phyloP scores from a whole-genome alignment of 2,797 vertebrate species.

The Sebastes minor region DNA sequence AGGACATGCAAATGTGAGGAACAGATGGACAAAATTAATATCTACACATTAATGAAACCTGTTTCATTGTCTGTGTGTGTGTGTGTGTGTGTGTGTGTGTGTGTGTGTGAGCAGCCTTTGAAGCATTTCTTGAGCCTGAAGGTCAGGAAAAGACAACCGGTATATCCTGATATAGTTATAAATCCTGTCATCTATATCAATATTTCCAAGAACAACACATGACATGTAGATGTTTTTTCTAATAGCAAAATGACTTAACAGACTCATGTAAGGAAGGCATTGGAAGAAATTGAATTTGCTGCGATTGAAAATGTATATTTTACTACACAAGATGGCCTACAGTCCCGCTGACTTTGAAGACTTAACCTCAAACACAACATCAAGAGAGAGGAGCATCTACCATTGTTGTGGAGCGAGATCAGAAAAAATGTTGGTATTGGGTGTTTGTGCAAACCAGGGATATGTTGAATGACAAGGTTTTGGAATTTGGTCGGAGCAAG shows the following conservation, averaged over 20 bases:
- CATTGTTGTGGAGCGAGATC: background rate
- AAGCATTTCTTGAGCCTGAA: background rate
- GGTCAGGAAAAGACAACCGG: background rate
- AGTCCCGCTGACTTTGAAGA: background rate
- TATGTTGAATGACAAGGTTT: too few species aligned
- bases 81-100: too few species aligned
- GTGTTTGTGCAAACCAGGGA: too few species aligned
- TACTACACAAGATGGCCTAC: background rate
- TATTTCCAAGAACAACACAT: background rate
- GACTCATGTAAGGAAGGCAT: background rate
- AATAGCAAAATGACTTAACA: background rate
- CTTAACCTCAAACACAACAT: background rate
- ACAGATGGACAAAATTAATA: background rate
- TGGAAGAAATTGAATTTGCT: background rate
- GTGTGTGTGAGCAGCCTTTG: background rate
- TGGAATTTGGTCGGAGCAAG: too few species aligned
- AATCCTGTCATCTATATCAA: background rate
- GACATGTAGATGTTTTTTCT: background rate
- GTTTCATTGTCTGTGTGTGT: background rate
- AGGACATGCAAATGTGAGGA: background rate
- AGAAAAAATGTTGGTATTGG: too few species aligned
- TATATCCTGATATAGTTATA: background rate
- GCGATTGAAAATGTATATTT: background rate
- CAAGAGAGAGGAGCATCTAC: background rate
- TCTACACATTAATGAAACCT: background rate